Evolutionary conservation across 2,797 vertebrate genomes (phyloP), one percentile per base, ranked within the genome.

Genomic region (Corythornis leucogaster): DNA sequence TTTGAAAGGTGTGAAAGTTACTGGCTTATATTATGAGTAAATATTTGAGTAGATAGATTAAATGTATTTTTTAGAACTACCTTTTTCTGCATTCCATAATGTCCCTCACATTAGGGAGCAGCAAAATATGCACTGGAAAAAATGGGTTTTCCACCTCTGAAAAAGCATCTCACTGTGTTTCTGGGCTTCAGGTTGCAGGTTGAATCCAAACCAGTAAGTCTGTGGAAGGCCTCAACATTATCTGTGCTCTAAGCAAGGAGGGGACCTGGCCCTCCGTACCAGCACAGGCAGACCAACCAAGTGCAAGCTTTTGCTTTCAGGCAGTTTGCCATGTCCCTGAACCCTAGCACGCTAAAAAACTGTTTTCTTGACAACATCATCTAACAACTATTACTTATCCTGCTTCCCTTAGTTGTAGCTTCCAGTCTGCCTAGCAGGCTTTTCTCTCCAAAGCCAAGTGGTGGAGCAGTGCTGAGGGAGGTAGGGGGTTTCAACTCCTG

Each of bases 391-490:
- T 38, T 79, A 71, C 74, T 80, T 77, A 64, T 62, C 61, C 50
- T 43, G 70, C 70, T 69, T 84, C 75, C 74, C 19, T 55, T 9
- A 83, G 78, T 50, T 31, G 20, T 40, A 74, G 35, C 55, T 91
- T 69, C 51, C 35, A 73, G 19, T 42, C 45, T 63, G 42, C 50
- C 35, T 31, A 43, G 53, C 38, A 90, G 61, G 31, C 19, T 79
- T 51, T 58, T 80, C 55, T 61, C 51, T 83, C 64, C 50, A 11
- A 67, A 55, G 31, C 43, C 71, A 54, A 84, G 38, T 6, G 25
- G 22, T 35, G 54, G 46, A 78, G 46, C 63, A 84, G 43, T 0
- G 0, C n/a, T 0, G 4, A 77, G 57, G 0, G 0, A 22, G 8
- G 6, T 1, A 9, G 8, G 6, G 35, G 20, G 30, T 51, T 48